These are phyloP conservation scores for Parazoanthus atlanticus DNA, from an alignment of 92 coral and sea anemone genomes.

Conservation along the genomic window DNA sequence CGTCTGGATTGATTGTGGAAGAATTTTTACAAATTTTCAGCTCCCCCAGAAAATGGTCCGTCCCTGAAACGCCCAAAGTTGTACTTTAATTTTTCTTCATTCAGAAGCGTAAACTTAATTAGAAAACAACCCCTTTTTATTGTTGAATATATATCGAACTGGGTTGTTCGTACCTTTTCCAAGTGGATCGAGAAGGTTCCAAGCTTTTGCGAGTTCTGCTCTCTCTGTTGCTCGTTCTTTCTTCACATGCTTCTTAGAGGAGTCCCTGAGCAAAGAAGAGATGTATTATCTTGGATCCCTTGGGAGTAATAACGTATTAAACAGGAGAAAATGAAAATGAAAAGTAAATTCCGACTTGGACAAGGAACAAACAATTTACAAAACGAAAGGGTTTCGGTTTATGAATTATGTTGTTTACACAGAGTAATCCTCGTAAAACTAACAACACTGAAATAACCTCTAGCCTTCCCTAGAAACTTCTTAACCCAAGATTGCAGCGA, in stretches of 20 bases:
- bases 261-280: conserved; percentile 55
- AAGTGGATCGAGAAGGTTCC: conserved; percentile 89
- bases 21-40: too few relatives aligned
- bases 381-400: too few relatives aligned
- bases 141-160: not conserved
- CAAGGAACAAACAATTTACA: too few relatives aligned
- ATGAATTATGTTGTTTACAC: too few relatives aligned
- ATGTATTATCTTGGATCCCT: not conserved
- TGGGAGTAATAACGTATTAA: not conserved
- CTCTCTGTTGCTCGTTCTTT: conserved; percentile 85
- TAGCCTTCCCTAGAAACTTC: too few relatives aligned
- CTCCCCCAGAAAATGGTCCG: too few relatives aligned
- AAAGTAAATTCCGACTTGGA: not conserved
- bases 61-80: too few relatives aligned
- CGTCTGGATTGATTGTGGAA: too few relatives aligned
- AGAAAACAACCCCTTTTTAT: not conserved
- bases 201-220: conserved; percentile 90
- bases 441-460: too few relatives aligned
- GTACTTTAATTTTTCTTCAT: not conserved
- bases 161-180: conserved; percentile 65
- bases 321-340: not conserved
- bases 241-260: conserved; percentile 88
- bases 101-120: not conserved
- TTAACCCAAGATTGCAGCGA: not conserved
- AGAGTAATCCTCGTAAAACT: too few relatives aligned